These are phyloP conservation scores for Aplysina aerophoba DNA, from an alignment of 37 sponge, comb jelly and placozoan species.

Conservation along the genomic window DNA sequence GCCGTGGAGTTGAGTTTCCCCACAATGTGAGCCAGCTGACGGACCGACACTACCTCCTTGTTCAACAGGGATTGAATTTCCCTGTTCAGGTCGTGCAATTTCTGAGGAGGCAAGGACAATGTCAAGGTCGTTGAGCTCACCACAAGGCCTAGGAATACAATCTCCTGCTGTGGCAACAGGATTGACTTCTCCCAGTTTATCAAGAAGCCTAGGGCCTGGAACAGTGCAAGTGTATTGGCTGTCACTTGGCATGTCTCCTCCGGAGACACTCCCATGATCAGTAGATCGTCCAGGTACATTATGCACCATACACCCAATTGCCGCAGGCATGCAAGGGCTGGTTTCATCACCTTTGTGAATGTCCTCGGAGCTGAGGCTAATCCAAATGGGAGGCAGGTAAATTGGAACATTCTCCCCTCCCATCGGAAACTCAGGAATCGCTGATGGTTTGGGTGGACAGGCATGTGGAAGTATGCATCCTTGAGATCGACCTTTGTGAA, in stretches of 20 bases:
- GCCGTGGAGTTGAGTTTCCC: not conserved
- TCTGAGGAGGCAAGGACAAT: not conserved
- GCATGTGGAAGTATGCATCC: not conserved
- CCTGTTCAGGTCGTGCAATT: not conserved
- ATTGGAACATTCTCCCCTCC: not conserved
- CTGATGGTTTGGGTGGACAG: not conserved
- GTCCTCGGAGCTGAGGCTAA: not conserved
- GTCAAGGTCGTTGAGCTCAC: not conserved
- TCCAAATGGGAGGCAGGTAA: slow-evolving; percentile 2
- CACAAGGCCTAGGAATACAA: not conserved
- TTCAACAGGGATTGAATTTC: not conserved
- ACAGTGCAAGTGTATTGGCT: not conserved
- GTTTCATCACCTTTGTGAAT: not conserved
- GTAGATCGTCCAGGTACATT: too few species aligned
- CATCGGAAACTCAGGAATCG: not conserved
- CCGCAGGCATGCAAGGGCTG: not conserved
- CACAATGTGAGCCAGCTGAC: not conserved
- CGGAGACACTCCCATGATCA: too few species aligned
- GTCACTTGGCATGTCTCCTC: too few species aligned
- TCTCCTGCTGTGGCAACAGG: not conserved
- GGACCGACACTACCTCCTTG: slow-evolving; percentile 10
- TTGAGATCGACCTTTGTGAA: not conserved
- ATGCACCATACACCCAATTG: too few species aligned
- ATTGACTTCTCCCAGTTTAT: slow-evolving; percentile 8
- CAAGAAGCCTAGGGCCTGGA: not conserved